Base-by-base conservation (phyloP, 2,797 vertebrate genomes). In the Oryzias dopingdopingensis region DNA sequence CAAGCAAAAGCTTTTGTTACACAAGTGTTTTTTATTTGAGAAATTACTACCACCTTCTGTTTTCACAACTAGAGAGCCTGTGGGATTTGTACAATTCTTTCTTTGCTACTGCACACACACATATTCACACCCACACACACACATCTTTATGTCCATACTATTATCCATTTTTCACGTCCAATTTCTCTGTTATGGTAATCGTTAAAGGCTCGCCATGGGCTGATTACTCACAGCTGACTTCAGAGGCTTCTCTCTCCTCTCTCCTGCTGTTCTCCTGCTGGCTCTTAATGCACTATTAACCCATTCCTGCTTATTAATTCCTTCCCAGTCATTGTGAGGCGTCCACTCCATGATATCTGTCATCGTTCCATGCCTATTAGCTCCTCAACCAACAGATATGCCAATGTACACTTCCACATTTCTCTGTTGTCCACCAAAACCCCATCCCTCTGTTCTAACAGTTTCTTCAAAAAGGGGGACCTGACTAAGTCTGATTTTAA, bases 161-260 rank as follows among this genome's bases (percentile, higher is more conserved):
- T 98, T 98, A 98, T 92, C 95, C 94, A 96, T 98, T 98, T 95
- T 96, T 98, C 96, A 98, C 95, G 92, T 98, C 94, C 96, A 99
- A 98, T 98, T 98, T 95, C 96, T 98, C 96, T 98, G 96, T 98
- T 98, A 97, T 97, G 96, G 94, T 98, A 96, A 97, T 98, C 92
- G 95, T 95, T 86, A 93, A 94, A 94, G 92, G 92, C 96, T 92
- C 95, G 95, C 96, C 95, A 95, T 95, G 95, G 94, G 94, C 93
- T 96, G 97, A 98, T 99, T 98, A 99, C 96, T 97, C 96, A 96
- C 95, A 97, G 95, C 95, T 97, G 96, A 98, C 95, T 97, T 96
- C 95, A 96, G 96, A 88, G 82, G 82, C 94, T 62, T 81, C 81
- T 85, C 94, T 92, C 95, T 95, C 93, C 91, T 92, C 93, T 94